These are phyloP conservation scores for Bostrychus sinensis DNA, from an alignment of 2,113 vertebrate species.

Conservation along the genomic window DNA sequence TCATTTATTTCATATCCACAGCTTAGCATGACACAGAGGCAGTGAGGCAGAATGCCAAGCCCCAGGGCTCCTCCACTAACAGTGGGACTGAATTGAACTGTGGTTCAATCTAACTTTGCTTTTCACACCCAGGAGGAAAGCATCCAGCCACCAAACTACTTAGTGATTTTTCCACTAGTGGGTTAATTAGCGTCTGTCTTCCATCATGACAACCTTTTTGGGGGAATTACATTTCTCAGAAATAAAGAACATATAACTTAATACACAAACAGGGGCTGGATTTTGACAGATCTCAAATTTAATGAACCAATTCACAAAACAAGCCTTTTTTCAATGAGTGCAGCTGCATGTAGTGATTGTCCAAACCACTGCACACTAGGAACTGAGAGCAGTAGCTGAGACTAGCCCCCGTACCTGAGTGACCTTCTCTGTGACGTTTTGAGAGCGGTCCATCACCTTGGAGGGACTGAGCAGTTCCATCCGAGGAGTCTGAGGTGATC, in stretches of 20 bases:
- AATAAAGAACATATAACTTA: not conserved
- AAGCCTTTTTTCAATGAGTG: not conserved
- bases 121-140: constrained; percentile 42
- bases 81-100: constrained; percentile 50
- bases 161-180: constrained; percentile 75
- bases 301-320: not conserved
- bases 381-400: not conserved
- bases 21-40: constrained; percentile 24
- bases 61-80: constrained; percentile 37
- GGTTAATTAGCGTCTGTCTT: constrained; percentile 37
- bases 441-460: constrained; percentile 71
- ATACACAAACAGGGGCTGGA: not conserved
- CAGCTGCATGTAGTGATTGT: not conserved
- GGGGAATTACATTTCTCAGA: constrained; percentile 7
- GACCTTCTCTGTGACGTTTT: constrained; percentile 76
- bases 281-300: not conserved
- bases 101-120: constrained; percentile 43
- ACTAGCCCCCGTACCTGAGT: constrained; percentile 65
- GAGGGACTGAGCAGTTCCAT: constrained; percentile 70
- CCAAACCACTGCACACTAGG: not conserved
- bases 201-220: constrained; percentile 10
- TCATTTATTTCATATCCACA: constrained; percentile 29
- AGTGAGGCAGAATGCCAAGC: constrained; percentile 54
- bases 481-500: constrained; percentile 35
- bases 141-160: constrained; percentile 36